Percentiles rank a stretch among this genome's conserved stretches.
Conservation (phyloP, 2,113 vertebrate species). For the Alces alces region DNA sequence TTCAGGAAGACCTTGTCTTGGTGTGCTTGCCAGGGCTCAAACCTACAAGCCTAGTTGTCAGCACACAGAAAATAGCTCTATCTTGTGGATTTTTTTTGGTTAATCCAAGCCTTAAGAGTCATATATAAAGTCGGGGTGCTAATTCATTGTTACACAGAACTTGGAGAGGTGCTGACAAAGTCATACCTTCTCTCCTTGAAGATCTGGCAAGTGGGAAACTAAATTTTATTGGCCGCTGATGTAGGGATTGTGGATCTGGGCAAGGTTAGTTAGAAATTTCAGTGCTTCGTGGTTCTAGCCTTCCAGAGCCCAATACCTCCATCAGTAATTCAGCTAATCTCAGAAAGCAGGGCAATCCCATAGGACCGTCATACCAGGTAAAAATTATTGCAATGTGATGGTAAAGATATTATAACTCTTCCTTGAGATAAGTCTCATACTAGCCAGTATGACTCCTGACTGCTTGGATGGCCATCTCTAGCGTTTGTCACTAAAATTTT, state of each 20-base stretch:
- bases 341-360: not conserved
- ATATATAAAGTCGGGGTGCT: not conserved
- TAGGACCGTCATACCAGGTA: not conserved
- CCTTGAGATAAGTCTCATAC: not conserved
- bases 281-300: not conserved
- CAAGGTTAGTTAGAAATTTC: not conserved
- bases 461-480: not conserved
- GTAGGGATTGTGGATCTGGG: not conserved
- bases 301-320: not conserved
- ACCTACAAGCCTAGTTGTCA: not conserved
- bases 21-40: not conserved
- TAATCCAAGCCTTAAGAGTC: not conserved
- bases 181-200: not conserved
- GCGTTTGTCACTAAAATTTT: not conserved
- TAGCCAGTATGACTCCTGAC: not conserved
- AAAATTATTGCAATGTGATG: not conserved
- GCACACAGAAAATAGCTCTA: not conserved
- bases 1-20: not conserved
- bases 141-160: not conserved
- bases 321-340: not conserved
- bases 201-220: not conserved
- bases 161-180: not conserved
- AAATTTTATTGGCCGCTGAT: not conserved
- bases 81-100: not conserved
- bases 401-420: not conserved